Base-by-base conservation (phyloP, 2,888 invertebrate genomes). In the Tachina grossa region DNA sequence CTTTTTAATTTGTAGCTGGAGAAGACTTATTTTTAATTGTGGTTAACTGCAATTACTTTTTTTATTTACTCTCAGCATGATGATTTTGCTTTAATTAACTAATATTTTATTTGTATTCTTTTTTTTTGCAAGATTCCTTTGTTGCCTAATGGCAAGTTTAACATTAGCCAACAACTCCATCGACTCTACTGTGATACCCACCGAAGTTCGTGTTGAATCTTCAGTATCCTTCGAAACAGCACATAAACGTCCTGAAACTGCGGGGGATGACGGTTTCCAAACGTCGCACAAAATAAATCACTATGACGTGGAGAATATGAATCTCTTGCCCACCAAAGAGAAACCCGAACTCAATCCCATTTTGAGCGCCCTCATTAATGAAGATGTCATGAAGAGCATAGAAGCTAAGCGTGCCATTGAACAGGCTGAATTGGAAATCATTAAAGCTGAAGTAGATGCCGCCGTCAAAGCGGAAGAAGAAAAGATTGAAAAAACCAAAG, bases 191-290 rank as follows among this genome's bases (percentile, higher is more conserved):
- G 81, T 76, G 76, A 80, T 79, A 51, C 79, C 85, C 51, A 65
- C 78, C 53, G 88, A 88, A 59, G 72, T 87, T 16, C 80, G 79
- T 2, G 83, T 87, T 1, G 84, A 87, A 11, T 68, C 84, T 55
- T 83, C 88, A 8, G 87, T 87, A 3, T 84, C 87, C 11, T 96
- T 96, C 89, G 96, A 96, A 92, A 95, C 96, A 2, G 94, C 96
- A 2, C 96, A 96, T 90, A 96, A 96, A 92, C 94, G 95, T 87
- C 91, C 89, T 1, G 89, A 88, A n/a, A 95, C 95, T 0, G 94
- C 93, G 16, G 93, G 93, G 10, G 87, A 87, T 57, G 83, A 83
- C 16, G 89, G 88, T 14, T 92, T 92, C 84, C 90, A 92, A 47
- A 93, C 93, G 14, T 87, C 92, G 11, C 92, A 92, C 66, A 90